Base-by-base conservation (phyloP, 2,888 invertebrate genomes). In the Glyphotaelius pellucidus region DNA sequence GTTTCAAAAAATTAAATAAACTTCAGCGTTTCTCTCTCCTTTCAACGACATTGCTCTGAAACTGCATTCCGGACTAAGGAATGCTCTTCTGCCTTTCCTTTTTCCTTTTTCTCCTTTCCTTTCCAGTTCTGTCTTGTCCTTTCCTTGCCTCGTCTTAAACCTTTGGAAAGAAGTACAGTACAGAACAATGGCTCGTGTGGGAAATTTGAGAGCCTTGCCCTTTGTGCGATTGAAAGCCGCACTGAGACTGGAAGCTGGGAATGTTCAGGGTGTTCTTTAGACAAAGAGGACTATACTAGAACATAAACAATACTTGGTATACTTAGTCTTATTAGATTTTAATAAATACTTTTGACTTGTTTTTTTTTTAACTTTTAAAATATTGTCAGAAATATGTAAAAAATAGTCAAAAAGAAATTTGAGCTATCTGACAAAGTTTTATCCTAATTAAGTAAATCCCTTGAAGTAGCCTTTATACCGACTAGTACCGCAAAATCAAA, bases 151-250 rank as follows among this genome's bases (percentile, higher is more conserved):
- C 25, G 67, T 67, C 67, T 67, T 11, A 67, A 67, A 67, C 67
- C 67, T 67, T 67, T 67, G 67, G 67, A 67, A 25, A 67, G 67
- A 67, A 67, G 9, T 81, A 81, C 81, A 81, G 81, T 14, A 12
- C 52, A 86, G 86, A 52, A 86, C 86, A 86, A 86, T 14, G 47
- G 38, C 86, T 42, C 42, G 84, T 83, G 35, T 84, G 84, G 84
- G 35, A 35, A 32, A 81, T 81, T 32, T 81, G 86, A 86, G 42
- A 35, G 84, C 3, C 42, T 30, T 47, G 86, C 42, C 67, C 86
- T 86, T 86, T 86, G 86, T 86, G 47, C 86, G 38, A 86, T 47
- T 86, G 86, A 86, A 47, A 86, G 86, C n/a, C 31, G 31, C 12
- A 47, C 30, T 15, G 86, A 86, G 42, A 86, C 30, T 32, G 32